A percentile compares a stretch with the other conserved stretches of the same genome.
These are phyloP conservation scores for Tricholaema leucomelas DNA, from an alignment of 2,113 vertebrate genomes.

Conservation along the genomic window DNA sequence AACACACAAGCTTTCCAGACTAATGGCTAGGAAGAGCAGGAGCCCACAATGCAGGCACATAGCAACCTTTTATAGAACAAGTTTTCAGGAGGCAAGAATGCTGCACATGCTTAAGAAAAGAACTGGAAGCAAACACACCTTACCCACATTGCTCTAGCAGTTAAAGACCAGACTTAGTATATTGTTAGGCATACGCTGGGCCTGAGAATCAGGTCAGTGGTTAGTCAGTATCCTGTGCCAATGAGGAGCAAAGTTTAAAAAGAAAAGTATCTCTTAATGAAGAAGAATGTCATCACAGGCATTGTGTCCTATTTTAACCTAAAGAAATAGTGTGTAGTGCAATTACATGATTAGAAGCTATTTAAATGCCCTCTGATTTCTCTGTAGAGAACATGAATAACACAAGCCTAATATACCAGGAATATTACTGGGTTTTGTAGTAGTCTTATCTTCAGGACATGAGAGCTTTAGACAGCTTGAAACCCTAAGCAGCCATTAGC, in stretches of 20 bases:
- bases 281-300: not conserved
- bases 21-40: not conserved
- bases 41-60: not conserved
- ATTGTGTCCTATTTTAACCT: slow-evolving; percentile 10
- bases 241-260: not conserved
- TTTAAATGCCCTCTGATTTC: not conserved
- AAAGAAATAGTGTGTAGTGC: not conserved
- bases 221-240: not conserved
- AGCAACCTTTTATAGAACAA: not conserved
- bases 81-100: not conserved
- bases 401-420: not conserved
- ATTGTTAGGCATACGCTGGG: not conserved
- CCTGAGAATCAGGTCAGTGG: not conserved
- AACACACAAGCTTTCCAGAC: not conserved
- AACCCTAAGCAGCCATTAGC: not conserved
- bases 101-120: not conserved
- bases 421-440: not conserved
- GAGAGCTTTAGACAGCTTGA: not conserved
- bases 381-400: not conserved
- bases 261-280: not conserved
- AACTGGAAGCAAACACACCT: not conserved
- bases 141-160: not conserved
- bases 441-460: not conserved
- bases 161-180: not conserved
- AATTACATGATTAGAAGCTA: not conserved